phyloP scores from a whole-genome alignment of 2,113 vertebrate genomes.

The Ceyx cyanopectus region DNA sequence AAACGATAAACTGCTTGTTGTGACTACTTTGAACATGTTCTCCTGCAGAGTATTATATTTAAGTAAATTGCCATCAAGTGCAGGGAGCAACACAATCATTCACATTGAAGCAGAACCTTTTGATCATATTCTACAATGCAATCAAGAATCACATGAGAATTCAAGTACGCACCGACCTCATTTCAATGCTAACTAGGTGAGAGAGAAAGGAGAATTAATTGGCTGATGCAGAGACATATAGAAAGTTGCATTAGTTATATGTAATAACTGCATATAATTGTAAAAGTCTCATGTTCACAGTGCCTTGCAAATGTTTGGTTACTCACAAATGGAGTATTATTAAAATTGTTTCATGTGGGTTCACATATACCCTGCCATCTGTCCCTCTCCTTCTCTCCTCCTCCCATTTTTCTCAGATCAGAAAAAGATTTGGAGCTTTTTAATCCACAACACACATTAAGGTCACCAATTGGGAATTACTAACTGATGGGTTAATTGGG shows the following conservation, averaged over 20 bases:
- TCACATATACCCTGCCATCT: accelerated
- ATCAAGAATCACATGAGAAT: slow-evolving; percentile 81
- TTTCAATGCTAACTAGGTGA: slow-evolving; percentile 71
- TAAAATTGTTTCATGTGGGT: neutral
- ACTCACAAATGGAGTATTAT: slow-evolving; percentile 4
- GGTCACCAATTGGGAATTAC: slow-evolving; percentile 40
- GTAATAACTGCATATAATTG: neutral
- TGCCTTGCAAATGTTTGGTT: neutral
- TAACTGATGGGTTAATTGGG: slow-evolving; percentile 70
- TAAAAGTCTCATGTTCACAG: neutral
- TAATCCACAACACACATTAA: slow-evolving; percentile 45
- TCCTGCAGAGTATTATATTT: slow-evolving; percentile 84
- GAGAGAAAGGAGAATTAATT: slow-evolving; percentile 64
- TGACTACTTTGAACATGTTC: slow-evolving; percentile 78
- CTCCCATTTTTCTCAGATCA: neutral
- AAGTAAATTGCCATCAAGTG: slow-evolving; percentile 82
- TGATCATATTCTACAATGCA: slow-evolving; percentile 81
- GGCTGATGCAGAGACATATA: slow-evolving; percentile 54
- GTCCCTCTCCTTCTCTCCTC: too few species aligned
- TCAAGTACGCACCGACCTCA: slow-evolving; percentile 38
- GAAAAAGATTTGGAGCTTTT: slow-evolving; percentile 33
- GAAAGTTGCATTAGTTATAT: neutral
- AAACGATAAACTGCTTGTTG: slow-evolving; percentile 82
- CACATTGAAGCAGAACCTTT: slow-evolving; percentile 76
- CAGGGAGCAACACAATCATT: slow-evolving; percentile 74